Evolutionary conservation across 2,888 invertebrate species (phyloP).

Genomic region (Aricia artaxerxes): DNA sequence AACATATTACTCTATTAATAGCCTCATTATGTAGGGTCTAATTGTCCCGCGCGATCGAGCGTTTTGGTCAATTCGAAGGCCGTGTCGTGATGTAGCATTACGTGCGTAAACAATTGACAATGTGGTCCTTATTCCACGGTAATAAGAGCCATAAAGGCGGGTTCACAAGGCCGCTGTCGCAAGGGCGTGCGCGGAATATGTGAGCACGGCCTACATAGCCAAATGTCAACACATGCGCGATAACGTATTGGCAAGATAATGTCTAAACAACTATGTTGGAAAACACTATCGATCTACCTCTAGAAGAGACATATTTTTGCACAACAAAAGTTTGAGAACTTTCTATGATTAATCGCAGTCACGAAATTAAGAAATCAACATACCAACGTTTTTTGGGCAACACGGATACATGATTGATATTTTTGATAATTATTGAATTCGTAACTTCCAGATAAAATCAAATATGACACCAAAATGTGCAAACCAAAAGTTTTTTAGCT

Average conservation of each 20-base stretch:
- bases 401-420: no score
- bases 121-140: constrained; percentile 7
- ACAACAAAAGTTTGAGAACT: no score
- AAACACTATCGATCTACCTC: not conserved
- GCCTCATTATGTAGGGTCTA: constrained; percentile 2
- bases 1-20: constrained; percentile 4
- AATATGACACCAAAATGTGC: no score
- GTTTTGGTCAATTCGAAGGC: constrained; percentile 36
- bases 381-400: no score
- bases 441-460: no score
- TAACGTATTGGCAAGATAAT: constrained; percentile 23
- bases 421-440: no score
- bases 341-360: no score
- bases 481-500: no score
- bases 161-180: constrained; percentile 55
- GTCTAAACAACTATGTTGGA: not conserved
- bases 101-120: constrained; percentile 23
- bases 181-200: constrained; percentile 62
- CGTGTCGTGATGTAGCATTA: constrained; percentile 33
- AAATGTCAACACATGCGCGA: constrained; percentile 56
- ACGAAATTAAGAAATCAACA: no score
- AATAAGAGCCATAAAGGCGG: constrained; percentile 33
- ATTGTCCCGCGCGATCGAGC: constrained; percentile 22
- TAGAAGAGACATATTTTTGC: not conserved
- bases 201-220: constrained; percentile 57